Percentiles rank a stretch among this genome's conserved stretches.
These are phyloP conservation scores for Sylvilagus floridanus DNA, from an alignment of 2,797 vertebrate species.

Conservation along the genomic window DNA sequence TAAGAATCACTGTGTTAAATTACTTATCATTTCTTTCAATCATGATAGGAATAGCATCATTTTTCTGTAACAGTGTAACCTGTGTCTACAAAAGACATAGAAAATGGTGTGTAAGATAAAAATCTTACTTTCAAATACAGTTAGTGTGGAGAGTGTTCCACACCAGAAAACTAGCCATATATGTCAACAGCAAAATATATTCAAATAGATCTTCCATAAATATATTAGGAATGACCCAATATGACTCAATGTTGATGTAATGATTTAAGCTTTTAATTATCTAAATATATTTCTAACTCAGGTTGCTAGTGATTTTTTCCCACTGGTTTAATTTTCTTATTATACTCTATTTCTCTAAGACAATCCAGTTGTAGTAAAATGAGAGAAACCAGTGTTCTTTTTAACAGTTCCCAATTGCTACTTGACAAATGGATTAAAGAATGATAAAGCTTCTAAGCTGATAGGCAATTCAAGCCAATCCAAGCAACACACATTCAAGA, in stretches of 20 bases:
- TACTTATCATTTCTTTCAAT: constrained; percentile 49
- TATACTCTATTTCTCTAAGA: not conserved
- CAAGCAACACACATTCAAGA: not conserved
- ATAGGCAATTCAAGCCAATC: not conserved
- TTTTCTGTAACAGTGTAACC: constrained; percentile 10
- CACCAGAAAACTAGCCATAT: not conserved
- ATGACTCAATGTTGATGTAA: not conserved
- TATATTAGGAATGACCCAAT: not conserved
- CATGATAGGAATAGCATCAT: not conserved
- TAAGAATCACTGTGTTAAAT: constrained; percentile 52
- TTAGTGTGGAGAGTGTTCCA: not conserved
- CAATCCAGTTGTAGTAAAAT: not conserved
- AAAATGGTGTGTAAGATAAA: not conserved
- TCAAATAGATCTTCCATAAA: not conserved
- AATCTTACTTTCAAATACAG: constrained; percentile 13
- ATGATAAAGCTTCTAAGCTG: not conserved
- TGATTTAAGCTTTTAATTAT: not conserved
- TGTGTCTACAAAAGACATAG: constrained; percentile 26
- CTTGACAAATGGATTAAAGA: not conserved
- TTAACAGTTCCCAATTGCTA: not conserved
- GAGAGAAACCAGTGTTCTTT: not conserved
- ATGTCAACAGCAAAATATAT: not conserved
- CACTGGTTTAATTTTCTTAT: not conserved
- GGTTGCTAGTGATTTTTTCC: not conserved
- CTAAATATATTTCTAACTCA: not conserved